phyloP scores from a whole-genome alignment of 2,113 vertebrate genomes.

The Psammodynastes pulverulentus region DNA sequence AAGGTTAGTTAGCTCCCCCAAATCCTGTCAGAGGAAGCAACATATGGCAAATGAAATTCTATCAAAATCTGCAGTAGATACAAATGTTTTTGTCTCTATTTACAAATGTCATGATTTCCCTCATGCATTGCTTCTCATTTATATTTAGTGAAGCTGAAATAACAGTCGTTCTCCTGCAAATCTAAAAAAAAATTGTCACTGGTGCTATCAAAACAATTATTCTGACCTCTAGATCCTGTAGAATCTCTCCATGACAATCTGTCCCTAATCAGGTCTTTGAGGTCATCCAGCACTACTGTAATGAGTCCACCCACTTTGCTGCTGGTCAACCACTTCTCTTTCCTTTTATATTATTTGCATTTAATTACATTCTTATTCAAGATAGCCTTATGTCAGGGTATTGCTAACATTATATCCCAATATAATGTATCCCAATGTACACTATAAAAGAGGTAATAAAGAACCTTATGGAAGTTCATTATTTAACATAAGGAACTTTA shows the following conservation, averaged over 20 bases:
- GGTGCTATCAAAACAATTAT: constrained; percentile 16
- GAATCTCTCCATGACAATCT: background rate
- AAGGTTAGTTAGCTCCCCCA: background rate
- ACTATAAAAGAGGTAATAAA: background rate
- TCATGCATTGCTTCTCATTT: constrained; percentile 45
- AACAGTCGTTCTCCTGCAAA: constrained; percentile 25
- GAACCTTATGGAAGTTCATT: background rate
- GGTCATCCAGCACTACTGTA: background rate
- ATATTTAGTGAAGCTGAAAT: constrained; percentile 38
- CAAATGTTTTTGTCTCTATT: constrained; percentile 45
- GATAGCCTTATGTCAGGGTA: background rate
- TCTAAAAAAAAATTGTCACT: constrained; percentile 6
- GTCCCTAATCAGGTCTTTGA: background rate
- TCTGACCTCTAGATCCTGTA: background rate
- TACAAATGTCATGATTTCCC: constrained; percentile 41
- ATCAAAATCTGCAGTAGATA: constrained; percentile 35
- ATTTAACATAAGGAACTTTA: background rate
- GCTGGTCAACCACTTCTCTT: background rate
- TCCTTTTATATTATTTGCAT: background rate
- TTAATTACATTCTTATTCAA: background rate
- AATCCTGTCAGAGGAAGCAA: constrained; percentile 36
- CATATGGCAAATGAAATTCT: constrained; percentile 29
- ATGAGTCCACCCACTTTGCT: background rate
- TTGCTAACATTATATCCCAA: background rate
- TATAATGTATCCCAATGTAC: no score